Evolutionary conservation across 37 sponge, comb jelly and placozoan genomes (phyloP).

Genomic region (Beroe forskalii): DNA sequence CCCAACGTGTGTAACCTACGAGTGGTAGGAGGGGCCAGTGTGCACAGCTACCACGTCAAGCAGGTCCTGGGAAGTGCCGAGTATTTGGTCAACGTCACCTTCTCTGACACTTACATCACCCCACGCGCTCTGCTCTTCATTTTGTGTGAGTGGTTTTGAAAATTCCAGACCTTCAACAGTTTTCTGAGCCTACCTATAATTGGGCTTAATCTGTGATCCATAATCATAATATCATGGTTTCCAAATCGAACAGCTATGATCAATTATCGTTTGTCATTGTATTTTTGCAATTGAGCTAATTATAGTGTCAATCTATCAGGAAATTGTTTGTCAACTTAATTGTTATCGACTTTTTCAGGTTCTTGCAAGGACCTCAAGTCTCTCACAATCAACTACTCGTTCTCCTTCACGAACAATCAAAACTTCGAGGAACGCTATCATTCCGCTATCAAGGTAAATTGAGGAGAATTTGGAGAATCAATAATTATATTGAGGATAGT

Average conservation of each 20-base stretch:
- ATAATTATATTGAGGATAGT: too few relatives aligned
- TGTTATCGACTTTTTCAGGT: not conserved
- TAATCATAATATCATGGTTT: too few relatives aligned
- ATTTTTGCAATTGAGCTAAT: too few relatives aligned
- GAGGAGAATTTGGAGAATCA: not conserved
- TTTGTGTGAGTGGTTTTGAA: not conserved
- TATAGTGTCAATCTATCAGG: too few relatives aligned
- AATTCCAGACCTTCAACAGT: not conserved
- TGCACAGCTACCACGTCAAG: constrained; percentile 23
- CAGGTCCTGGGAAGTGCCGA: not conserved
- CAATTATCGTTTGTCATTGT: not conserved
- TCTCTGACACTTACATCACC: constrained; percentile 44
- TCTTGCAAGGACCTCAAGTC: not conserved
- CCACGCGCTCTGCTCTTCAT: constrained; percentile 40
- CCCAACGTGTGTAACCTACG: constrained; percentile 4
- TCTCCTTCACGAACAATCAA: not conserved
- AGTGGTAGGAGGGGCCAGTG: not conserved
- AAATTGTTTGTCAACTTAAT: too few relatives aligned
- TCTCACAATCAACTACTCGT: not conserved
- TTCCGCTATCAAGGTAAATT: not conserved
- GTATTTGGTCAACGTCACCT: not conserved
- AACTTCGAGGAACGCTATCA: not conserved
- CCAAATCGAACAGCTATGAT: not conserved
- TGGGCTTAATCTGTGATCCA: too few relatives aligned
- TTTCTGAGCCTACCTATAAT: too few relatives aligned